These are phyloP conservation scores for Osmoderma eremita DNA, from an alignment of 2,888 invertebrate species.

Conservation along the genomic window DNA sequence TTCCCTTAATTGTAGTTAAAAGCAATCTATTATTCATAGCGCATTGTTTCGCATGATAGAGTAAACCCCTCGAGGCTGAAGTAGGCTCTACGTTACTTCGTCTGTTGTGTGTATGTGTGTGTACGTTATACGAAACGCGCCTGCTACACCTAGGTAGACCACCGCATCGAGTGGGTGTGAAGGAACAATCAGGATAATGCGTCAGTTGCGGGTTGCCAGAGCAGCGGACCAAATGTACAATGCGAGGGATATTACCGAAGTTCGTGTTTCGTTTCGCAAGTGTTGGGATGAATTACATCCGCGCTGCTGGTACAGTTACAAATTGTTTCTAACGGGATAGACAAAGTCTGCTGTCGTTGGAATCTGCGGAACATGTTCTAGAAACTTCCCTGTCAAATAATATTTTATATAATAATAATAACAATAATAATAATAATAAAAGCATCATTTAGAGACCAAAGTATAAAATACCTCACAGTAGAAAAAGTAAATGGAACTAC, in stretches of 20 bases:
- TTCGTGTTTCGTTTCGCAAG: slow-evolving; percentile 8
- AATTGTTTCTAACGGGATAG: too few relatives aligned
- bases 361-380: too few relatives aligned
- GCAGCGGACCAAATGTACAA: slow-evolving; percentile 31
- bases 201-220: slow-evolving; percentile 3
- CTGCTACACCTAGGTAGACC: slow-evolving; percentile 22
- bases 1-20: slow-evolving; percentile 33
- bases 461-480: too few relatives aligned
- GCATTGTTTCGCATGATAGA: slow-evolving; percentile 36
- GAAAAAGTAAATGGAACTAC: too few relatives aligned
- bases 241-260: slow-evolving; percentile 8
- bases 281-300: not conserved
- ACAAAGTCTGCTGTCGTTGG: too few relatives aligned
- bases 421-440: too few relatives aligned
- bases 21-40: slow-evolving; percentile 32
- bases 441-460: too few relatives aligned
- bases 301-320: not conserved
- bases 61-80: slow-evolving; percentile 15
- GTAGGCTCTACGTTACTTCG: not conserved
- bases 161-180: slow-evolving; percentile 27
- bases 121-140: not conserved
- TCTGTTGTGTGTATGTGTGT: not conserved
- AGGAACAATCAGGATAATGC: slow-evolving; percentile 33
- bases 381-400: too few relatives aligned
- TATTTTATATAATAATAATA: too few relatives aligned